Evolutionary conservation across 2,113 vertebrate genomes (phyloP).

Genomic region (Sterrhoptilus dennistouni): DNA sequence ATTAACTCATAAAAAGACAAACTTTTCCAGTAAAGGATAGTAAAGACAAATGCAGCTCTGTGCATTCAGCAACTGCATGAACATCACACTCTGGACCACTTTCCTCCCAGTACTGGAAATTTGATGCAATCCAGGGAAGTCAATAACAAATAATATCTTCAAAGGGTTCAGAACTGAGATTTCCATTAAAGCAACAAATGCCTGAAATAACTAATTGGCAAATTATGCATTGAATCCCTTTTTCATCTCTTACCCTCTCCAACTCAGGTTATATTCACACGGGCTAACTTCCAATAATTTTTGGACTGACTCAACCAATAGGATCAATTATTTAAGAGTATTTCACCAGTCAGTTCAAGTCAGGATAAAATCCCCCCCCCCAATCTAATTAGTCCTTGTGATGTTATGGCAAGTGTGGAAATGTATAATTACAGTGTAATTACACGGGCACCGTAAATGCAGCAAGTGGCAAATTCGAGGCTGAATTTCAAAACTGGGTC

Average conservation of each 20-base stretch:
- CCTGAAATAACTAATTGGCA: background rate
- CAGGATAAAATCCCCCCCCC: background rate
- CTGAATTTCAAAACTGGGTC: conserved; percentile 52
- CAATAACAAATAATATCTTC: background rate
- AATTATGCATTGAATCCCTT: background rate
- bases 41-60: background rate
- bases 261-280: background rate
- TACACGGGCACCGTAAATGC: background rate
- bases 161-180: background rate
- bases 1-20: conserved; percentile 48
- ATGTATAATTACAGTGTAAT: conserved; percentile 55
- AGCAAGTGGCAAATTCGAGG: conserved; percentile 40
- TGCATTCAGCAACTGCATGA: background rate
- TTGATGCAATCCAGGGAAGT: background rate
- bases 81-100: background rate
- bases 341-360: conserved; percentile 23
- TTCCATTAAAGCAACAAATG: background rate
- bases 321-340: conserved; percentile 14
- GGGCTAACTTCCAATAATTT: background rate
- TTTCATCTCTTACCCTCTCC: background rate
- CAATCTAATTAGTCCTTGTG: conserved; percentile 25
- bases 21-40: conserved; percentile 16
- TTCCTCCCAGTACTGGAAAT: conserved; percentile 1
- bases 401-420: conserved; percentile 51
- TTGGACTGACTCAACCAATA: background rate